These are phyloP conservation scores for Hippopotamus amphibius DNA, from an alignment of 2,113 vertebrate species.

Conservation along the genomic window DNA sequence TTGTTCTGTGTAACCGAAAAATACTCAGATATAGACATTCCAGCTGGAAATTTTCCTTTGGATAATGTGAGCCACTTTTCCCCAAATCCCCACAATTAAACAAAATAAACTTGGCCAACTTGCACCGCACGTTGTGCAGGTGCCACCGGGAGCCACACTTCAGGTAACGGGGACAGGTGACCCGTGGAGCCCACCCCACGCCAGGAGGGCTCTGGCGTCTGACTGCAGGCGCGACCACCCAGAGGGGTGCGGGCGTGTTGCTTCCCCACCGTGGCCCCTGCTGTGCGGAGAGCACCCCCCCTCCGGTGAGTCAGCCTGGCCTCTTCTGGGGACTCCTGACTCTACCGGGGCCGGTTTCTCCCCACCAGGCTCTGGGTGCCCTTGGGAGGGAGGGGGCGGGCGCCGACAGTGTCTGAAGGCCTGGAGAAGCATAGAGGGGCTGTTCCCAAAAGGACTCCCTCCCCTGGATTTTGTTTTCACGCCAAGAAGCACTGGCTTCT, in stretches of 20 bases:
- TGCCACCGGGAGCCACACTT: rapidly evolving
- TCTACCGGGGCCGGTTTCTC: no score
- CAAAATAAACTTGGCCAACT: no score
- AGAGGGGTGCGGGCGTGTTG: not conserved
- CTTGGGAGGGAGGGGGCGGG: not conserved
- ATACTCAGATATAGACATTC: not conserved
- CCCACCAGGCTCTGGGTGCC: not conserved
- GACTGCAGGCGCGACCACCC: rapidly evolving
- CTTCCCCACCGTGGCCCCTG: not conserved
- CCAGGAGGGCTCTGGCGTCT: no score
- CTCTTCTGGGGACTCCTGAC: not conserved
- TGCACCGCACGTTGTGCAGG: not conserved
- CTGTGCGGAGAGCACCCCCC: not conserved
- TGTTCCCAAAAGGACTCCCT: rapidly evolving
- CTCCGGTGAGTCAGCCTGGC: rapidly evolving
- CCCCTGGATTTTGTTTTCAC: not conserved
- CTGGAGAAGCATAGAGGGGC: no score
- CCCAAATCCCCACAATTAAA: not conserved
- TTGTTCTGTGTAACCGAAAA: no score
- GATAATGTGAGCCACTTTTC: not conserved
- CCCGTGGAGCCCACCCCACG: no score
- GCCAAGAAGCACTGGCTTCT: not conserved
- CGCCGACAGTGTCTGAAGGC: not conserved
- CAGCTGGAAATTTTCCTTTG: not conserved
- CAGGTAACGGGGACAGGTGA: no score